phyloP scores from a whole-genome alignment of 2,113 vertebrate species.

The Melierax canorus region DNA sequence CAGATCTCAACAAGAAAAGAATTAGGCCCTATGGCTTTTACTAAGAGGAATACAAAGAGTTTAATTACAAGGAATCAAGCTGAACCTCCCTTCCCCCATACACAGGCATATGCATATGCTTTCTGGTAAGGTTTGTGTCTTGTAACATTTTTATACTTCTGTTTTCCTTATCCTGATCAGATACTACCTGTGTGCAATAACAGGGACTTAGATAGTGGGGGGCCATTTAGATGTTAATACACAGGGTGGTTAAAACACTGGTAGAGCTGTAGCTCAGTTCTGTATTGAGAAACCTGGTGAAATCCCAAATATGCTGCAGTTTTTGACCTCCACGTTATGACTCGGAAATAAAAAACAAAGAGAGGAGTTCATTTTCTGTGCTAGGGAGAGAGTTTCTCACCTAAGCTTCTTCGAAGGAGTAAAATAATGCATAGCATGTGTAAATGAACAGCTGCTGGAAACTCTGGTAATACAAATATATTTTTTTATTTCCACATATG shows the following conservation, averaged over 20 bases:
- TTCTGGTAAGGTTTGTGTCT: not conserved
- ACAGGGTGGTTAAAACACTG: not conserved
- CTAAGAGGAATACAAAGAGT: not conserved
- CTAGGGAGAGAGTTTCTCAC: not conserved
- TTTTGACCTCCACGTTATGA: not conserved
- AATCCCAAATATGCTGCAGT: not conserved
- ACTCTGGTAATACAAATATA: not conserved
- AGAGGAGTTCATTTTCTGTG: not conserved
- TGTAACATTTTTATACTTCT: not conserved
- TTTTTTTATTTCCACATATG: not conserved
- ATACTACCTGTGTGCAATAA: not conserved
- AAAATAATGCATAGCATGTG: not conserved
- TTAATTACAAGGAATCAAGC: conserved; percentile 32
- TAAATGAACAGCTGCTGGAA: not conserved
- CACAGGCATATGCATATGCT: not conserved
- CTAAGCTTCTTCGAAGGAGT: not conserved
- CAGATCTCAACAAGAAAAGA: conserved; percentile 45
- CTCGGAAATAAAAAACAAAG: not conserved
- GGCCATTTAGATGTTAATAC: not conserved
- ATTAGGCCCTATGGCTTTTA: conserved; percentile 52
- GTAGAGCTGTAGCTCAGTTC: not conserved
- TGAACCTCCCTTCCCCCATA: not conserved
- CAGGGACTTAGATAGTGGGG: not conserved
- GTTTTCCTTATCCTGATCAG: not conserved
- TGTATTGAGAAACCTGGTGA: not conserved